phyloP scores from a whole-genome alignment of 1,140 invertebrate species.

The Drosophila neocordata region DNA sequence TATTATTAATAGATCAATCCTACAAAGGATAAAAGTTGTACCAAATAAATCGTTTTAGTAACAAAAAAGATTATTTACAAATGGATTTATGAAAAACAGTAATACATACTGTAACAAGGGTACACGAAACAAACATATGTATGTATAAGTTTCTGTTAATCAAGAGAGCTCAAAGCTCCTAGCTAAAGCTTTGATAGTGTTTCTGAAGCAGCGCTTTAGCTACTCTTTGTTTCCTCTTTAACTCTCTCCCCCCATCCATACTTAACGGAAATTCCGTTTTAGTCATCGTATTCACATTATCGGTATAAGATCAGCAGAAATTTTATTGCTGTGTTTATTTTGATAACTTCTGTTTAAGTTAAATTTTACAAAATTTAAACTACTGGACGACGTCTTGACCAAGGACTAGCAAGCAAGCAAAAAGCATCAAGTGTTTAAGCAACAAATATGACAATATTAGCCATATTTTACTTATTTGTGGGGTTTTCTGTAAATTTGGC shows the following conservation, averaged over 20 bases:
- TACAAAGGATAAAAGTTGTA: not conserved
- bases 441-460: constrained; percentile 46
- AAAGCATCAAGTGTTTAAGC: not conserved
- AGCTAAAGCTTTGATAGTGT: not conserved
- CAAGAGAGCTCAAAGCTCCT: not conserved
- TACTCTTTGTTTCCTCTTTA: not conserved
- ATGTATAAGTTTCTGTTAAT: not conserved
- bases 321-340: constrained; percentile 44
- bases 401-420: constrained; percentile 30
- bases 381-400: constrained; percentile 54
- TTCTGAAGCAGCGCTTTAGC: not conserved
- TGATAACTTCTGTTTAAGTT: constrained; percentile 31
- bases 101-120: not conserved
- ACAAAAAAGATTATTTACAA: no score
- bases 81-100: no score
- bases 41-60: not conserved
- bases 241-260: not conserved
- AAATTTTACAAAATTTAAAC: constrained; percentile 15
- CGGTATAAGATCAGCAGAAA: constrained; percentile 15
- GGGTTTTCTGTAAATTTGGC: constrained; percentile 21
- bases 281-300: constrained; percentile 26
- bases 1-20: not conserved
- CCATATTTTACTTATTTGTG: constrained; percentile 29
- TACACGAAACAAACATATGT: not conserved
- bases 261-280: constrained; percentile 45